phyloP scores from a whole-genome alignment of 2,888 invertebrate species.

The Pachliopta kotzebuea region DNA sequence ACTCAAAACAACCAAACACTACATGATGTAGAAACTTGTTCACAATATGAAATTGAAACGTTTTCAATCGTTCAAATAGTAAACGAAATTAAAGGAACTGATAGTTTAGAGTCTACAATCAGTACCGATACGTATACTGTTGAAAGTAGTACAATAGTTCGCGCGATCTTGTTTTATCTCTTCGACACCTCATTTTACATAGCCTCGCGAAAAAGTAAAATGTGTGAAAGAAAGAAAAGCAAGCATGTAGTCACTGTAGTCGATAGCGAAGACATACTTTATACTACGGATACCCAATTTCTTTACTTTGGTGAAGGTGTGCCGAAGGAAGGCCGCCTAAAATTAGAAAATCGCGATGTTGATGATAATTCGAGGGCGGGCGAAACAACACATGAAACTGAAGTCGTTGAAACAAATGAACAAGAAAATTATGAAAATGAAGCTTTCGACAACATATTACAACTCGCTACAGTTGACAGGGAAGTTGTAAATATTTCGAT shows the following conservation, averaged over 20 bases:
- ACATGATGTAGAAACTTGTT: neutral
- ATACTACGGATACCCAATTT: slow-evolving; percentile 53
- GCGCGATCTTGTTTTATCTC: slow-evolving; percentile 62
- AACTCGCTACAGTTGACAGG: no score
- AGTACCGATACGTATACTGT: slow-evolving; percentile 46
- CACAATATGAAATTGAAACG: neutral
- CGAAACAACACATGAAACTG: neutral
- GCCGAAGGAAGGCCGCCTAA: neutral
- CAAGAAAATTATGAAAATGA: no score
- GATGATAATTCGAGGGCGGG: no score
- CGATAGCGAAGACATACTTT: slow-evolving; percentile 65
- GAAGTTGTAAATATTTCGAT: no score
- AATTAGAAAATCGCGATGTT: no score
- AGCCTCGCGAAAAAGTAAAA: slow-evolving; percentile 43
- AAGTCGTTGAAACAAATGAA: no score
- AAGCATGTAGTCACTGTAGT: slow-evolving; percentile 63
- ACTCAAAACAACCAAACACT: no score
- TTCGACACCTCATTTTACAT: slow-evolving; percentile 53
- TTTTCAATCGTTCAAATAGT: slow-evolving; percentile 34
- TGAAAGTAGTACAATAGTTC: slow-evolving; percentile 50
- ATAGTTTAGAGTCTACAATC: slow-evolving; percentile 48
- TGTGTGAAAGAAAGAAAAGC: slow-evolving; percentile 32
- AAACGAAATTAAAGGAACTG: slow-evolving; percentile 50
- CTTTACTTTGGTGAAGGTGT: slow-evolving; percentile 16
- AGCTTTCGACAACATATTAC: no score